These are phyloP conservation scores for Oreochromis mossambicus DNA, from an alignment of 2,797 vertebrate genomes.

Conservation along the genomic window DNA sequence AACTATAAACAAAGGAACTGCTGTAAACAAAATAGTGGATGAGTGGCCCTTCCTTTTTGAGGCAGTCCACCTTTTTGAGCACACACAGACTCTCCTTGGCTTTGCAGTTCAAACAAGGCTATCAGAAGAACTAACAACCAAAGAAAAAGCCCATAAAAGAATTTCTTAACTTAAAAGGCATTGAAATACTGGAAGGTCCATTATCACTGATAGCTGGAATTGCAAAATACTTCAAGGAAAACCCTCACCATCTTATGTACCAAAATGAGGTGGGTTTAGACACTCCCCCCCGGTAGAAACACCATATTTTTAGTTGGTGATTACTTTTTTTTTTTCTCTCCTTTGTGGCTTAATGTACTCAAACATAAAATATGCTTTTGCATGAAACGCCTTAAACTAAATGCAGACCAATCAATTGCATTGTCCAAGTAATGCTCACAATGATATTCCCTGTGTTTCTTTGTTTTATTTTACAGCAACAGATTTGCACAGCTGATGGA, in stretches of 20 bases:
- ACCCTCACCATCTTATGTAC: not conserved
- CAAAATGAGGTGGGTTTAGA: not conserved
- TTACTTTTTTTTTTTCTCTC: not conserved
- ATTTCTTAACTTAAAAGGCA: not conserved
- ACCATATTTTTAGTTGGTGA: not conserved
- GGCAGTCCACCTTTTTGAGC: not conserved
- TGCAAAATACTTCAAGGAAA: not conserved
- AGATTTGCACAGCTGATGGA: not conserved
- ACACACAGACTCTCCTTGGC: not conserved
- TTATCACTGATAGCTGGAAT: too few relatives aligned
- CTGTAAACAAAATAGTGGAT: not conserved
- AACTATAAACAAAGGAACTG: not conserved
- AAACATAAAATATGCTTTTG: not conserved
- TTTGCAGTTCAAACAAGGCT: not conserved
- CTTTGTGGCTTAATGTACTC: not conserved
- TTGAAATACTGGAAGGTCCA: too few relatives aligned
- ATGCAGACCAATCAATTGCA: not conserved
- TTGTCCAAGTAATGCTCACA: not conserved
- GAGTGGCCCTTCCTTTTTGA: not conserved
- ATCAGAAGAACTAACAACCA: not conserved
- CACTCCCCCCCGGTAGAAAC: accelerated
- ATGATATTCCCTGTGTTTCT: not conserved
- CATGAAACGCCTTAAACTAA: not conserved
- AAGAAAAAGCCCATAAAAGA: not conserved
- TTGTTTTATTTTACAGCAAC: not conserved